Evolutionary conservation across 2,888 invertebrate genomes (phyloP), one percentile per base, ranked within the genome.

Genomic region (Coecobrya sp.): DNA sequence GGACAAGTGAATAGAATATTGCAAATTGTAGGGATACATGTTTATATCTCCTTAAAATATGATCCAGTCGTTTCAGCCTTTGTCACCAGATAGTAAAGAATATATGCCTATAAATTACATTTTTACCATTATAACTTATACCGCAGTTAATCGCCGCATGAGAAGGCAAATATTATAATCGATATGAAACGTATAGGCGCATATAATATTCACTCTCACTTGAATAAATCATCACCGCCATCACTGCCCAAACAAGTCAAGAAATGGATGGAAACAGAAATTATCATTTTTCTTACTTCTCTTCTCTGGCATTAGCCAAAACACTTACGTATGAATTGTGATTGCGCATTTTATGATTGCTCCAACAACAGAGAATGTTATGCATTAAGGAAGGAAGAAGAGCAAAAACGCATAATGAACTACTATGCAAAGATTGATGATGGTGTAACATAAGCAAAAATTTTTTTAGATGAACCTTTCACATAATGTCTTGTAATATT

Each of bases 341-440:
- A 65, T 65, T 65, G 27, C 27, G 11, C 65, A 68, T 68, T 68
- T 16, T 79, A 49, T 79, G 79, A 79, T 79, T 79, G 27, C 42
- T 65, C 84, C 62, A 81, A 59, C 55, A 82, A 22, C 25, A 10
- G 22, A 13, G 11, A 70, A 27, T 70, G 70, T 30, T 68, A 86
- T 59, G 76, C 42, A 87, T 59, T 55, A 87, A 70, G 19, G 8
- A 4, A 68, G 10, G 68, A 13, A 68, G 55, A 52, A 27, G 19
- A 52, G 59, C 22, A 52, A 70, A 59, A 55, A 52, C 10, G 59
- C 86, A 87, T 87, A 87, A 87, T 87, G 76, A 87, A 73, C 86
- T 73, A 11, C 76, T 76, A 65, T 49, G 85, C 68, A 76, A 76
- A 76, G 49, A 76, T 49, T 76, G 76, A 49, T 76, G 76, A 22